Percentiles rank a stretch among this genome's conserved stretches.
phyloP scores from a whole-genome alignment of 2,797 vertebrate genomes.

The Sylvia borin region DNA sequence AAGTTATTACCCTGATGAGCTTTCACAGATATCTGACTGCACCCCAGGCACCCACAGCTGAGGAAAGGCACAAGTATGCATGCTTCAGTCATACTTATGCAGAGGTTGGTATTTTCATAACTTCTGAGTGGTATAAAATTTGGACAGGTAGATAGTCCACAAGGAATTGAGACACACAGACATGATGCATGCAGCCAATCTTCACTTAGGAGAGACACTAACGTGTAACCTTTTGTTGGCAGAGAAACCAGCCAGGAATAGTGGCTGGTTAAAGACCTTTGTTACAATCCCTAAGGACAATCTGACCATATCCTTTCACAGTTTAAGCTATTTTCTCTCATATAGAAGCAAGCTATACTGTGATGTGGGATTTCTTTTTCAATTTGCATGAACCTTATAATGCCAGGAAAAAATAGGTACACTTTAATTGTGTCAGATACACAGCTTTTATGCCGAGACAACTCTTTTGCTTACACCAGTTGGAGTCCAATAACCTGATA shows the following conservation, averaged over 20 bases:
- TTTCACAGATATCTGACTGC: not conserved
- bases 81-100: not conserved
- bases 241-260: not conserved
- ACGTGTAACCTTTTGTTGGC: fast-evolving
- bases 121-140: not conserved
- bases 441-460: not conserved
- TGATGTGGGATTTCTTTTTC: not conserved
- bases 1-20: not conserved
- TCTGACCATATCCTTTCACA: not conserved
- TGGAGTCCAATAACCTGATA: not conserved
- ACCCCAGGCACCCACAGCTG: not conserved
- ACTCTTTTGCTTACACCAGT: not conserved
- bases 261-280: not conserved
- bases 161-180: not conserved
- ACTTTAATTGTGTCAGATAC: not conserved
- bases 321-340: not conserved
- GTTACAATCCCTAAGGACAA: not conserved
- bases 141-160: not conserved
- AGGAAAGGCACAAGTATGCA: not conserved
- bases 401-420: not conserved
- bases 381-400: not conserved
- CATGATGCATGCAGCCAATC: fast-evolving
- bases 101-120: not conserved
- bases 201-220: not conserved
- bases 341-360: not conserved